These are phyloP conservation scores for Triops longicaudatus DNA, from an alignment of 1,140 invertebrate species.

Conservation along the genomic window DNA sequence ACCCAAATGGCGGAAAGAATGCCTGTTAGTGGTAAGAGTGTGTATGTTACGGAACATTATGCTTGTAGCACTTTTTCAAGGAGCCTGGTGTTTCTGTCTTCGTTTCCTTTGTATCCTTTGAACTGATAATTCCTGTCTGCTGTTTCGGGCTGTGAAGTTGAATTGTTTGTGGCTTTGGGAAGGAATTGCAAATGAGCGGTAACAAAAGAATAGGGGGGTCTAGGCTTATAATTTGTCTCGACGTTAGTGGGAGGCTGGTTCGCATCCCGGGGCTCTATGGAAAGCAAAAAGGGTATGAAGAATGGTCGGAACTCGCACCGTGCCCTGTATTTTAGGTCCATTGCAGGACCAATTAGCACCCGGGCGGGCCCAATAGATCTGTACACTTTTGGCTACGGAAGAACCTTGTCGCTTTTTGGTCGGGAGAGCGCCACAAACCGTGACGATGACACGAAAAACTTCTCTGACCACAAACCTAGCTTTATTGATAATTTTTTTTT, in stretches of 20 bases:
- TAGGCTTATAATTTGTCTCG: slow-evolving; percentile 11
- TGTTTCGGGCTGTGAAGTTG: not conserved
- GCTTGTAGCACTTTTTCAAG: not conserved
- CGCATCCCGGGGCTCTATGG: not conserved
- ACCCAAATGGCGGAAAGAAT: not conserved
- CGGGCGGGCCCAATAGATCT: not conserved
- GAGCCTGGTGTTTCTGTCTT: not conserved
- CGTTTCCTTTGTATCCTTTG: not conserved
- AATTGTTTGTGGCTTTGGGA: not conserved
- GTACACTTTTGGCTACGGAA: not conserved
- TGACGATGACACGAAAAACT: not conserved
- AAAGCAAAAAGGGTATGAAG: not conserved
- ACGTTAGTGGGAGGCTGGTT: not conserved
- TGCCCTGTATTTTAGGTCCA: slow-evolving; percentile 11
- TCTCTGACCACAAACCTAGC: not conserved
- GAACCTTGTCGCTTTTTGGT: not conserved
- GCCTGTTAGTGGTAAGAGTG: not conserved
- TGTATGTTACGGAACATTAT: not conserved
- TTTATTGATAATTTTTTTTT: not conserved
- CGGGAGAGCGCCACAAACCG: not conserved
- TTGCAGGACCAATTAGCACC: slow-evolving; percentile 7
- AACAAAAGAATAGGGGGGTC: not conserved
- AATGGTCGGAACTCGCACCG: not conserved
- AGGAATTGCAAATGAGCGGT: slow-evolving; percentile 11
- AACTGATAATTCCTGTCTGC: not conserved